Evolutionary conservation across 2,113 vertebrate species (phyloP).

Genomic region (Pseudopipra pipra): DNA sequence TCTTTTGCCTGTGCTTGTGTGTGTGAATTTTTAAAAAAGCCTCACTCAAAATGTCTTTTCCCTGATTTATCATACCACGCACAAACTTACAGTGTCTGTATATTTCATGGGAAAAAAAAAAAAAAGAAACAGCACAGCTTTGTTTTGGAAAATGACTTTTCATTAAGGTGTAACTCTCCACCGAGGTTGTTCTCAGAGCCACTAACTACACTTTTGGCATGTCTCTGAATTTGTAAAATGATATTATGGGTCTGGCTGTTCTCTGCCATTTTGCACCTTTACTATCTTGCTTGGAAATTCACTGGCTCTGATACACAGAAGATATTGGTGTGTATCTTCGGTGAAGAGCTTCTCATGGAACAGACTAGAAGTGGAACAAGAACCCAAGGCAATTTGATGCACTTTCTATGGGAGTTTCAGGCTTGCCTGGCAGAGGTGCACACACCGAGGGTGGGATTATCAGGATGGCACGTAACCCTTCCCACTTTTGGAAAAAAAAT

Average conservation of each 20-base stretch:
- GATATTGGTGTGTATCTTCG: fast-evolving
- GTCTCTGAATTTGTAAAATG: not conserved
- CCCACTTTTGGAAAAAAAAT: not conserved
- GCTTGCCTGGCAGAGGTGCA: not conserved
- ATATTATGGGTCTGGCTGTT: not conserved
- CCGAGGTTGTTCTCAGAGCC: not conserved
- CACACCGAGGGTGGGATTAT: not conserved
- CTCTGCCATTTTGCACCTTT: not conserved
- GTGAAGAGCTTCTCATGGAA: not conserved
- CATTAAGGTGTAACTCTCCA: not conserved
- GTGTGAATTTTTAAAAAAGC: not conserved
- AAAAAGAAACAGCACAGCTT: not conserved
- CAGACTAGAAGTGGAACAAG: not conserved
- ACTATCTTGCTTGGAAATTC: not conserved
- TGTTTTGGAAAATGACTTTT: not conserved
- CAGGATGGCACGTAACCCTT: not conserved
- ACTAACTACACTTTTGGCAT: not conserved
- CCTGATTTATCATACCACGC: not conserved
- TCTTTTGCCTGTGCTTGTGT: not conserved
- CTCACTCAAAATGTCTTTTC: not conserved
- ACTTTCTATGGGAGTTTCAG: not conserved
- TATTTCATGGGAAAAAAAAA: not conserved
- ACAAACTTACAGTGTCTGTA: not conserved
- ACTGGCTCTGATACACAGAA: not conserved
- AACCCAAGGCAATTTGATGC: not conserved